Conservation (phyloP, 2,888 invertebrate genomes). For the Perizoma flavofasciatum region DNA sequence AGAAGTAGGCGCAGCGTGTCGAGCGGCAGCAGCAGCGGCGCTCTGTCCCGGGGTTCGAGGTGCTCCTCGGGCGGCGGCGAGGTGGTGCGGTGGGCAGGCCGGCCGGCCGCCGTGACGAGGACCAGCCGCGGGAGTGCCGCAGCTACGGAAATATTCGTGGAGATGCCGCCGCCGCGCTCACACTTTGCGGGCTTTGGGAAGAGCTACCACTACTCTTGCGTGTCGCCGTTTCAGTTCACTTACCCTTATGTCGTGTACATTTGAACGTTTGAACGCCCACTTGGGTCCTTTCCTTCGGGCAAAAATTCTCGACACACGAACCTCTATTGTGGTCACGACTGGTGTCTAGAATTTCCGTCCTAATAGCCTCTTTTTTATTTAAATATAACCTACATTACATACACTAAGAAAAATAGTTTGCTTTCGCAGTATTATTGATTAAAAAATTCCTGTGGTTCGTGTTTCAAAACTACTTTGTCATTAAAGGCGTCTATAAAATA, state of each 20-base stretch:
- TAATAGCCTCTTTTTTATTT: conserved; percentile 20
- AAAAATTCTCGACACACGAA: conserved; percentile 21
- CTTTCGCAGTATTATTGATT: conserved; percentile 25
- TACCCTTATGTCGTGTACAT: conserved; percentile 79
- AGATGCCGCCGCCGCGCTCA: conserved; percentile 77
- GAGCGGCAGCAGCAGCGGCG: conserved; percentile 53
- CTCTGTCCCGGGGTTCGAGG: conserved; percentile 40
- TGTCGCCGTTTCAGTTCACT: conserved; percentile 79
- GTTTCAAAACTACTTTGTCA: conserved; percentile 30
- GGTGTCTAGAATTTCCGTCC: conserved; percentile 26
- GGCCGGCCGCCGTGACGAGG: conserved; percentile 81
- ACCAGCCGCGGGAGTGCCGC: conserved; percentile 79
- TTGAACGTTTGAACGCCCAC: conserved; percentile 44
- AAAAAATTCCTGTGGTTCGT: conserved; percentile 30
- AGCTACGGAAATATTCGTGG: conserved; percentile 75
- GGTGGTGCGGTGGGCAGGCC: conserved; percentile 73
- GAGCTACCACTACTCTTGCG: conserved; percentile 82
- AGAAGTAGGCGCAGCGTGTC: conserved; percentile 62
- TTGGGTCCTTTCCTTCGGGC: conserved; percentile 8
- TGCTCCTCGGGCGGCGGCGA: conserved; percentile 58
- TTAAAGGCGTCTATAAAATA: conserved; percentile 28
- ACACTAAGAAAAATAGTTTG: conserved; percentile 11
- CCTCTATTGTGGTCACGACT: conserved; percentile 10
- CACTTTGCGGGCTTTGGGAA: conserved; percentile 81
- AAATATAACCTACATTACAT: conserved; percentile 21